These are phyloP conservation scores for Stigmatopora argus DNA, from an alignment of 2,113 vertebrate genomes.

Conservation along the genomic window DNA sequence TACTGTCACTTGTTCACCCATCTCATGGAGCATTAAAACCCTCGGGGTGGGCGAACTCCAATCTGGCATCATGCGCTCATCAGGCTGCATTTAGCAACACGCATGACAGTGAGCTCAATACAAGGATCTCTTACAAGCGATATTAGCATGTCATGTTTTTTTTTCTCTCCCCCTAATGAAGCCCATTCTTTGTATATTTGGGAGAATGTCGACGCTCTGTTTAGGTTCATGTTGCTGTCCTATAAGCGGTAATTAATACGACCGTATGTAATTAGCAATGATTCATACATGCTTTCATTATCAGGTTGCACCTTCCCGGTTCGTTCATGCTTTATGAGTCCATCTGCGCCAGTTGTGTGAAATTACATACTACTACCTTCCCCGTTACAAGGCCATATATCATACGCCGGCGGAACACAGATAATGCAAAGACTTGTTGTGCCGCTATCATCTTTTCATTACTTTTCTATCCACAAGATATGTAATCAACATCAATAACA, in stretches of 20 bases:
- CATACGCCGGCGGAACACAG: constrained; percentile 50
- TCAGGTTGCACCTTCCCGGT: constrained; percentile 33
- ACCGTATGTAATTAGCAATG: constrained; percentile 22
- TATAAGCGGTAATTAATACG: constrained; percentile 30
- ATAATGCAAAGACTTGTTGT: constrained; percentile 51
- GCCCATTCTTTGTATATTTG: constrained; percentile 7
- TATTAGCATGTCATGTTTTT: constrained; percentile 5
- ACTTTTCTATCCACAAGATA: constrained; percentile 19
- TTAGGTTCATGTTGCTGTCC: constrained; percentile 19
- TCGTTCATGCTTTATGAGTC: constrained; percentile 57
- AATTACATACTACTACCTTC: constrained; percentile 47
- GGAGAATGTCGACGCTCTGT: constrained; percentile 14
- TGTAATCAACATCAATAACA: constrained; percentile 43
- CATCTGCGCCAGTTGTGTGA: constrained; percentile 55
- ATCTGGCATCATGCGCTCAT: constrained; percentile 31
- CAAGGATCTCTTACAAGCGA: constrained; percentile 1
- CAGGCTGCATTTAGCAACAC: constrained; percentile 34
- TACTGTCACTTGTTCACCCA: constrained; percentile 47
- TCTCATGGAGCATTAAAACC: constrained; percentile 42
- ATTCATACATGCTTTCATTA: constrained; percentile 34
- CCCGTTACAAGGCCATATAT: constrained; percentile 60
- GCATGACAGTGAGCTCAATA: constrained; percentile 35
- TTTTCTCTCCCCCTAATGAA: constrained; percentile 5
- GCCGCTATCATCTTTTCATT: constrained; percentile 37
- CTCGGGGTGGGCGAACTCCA: constrained; percentile 11